Evolutionary conservation across 2,888 invertebrate genomes (phyloP), one percentile per base, ranked within the genome.

Genomic region (Scotopteryx bipunctaria): DNA sequence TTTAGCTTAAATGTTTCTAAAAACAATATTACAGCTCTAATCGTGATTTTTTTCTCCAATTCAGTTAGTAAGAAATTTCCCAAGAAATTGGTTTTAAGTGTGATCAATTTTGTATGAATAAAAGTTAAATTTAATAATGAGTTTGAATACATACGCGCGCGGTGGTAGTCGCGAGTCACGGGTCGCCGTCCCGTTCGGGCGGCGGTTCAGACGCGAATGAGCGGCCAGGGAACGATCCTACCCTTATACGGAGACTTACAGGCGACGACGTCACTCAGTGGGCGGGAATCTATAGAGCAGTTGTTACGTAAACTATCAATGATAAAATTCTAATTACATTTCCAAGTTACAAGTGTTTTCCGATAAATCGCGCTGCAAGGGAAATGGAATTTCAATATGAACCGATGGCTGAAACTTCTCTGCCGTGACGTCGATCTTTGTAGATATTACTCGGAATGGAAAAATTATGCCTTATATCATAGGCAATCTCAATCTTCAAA

Each of bases 101-200:
- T n/a, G n/a, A n/a, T n/a, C n/a, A n/a, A 27, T 2, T 25, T n/a
- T n/a, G 9, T 9, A 6, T 31, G 6, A 14, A 5, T 2, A 31
- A 25, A 17, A 25, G 9, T 9, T 38, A 1, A 2, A 33, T 38
- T 16, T 38, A 17, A 41, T n/a, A 29, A 46, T 29, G 37, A 54
- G 48, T 56, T 56, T 56, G 27, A 44, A 82, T 86, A 88, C 86
- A 70, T 87, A 87, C 86, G 83, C 86, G 81, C 85, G 86, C 85
- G 85, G 78, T 84, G 65, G 73, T 71, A 65, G 61, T 70, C 67
- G 64, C 63, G 71, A 63, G 49, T n/a, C 40, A 63, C 63, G 61
- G 63, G 64, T 69, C n/a, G 81, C 78, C 73, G 75, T 67, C 84
- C 86, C 86, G 73, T 58, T 73, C 80, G 83, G 84, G 83, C 69